These are phyloP conservation scores for Adoxophyes honmai DNA, from an alignment of 1,140 invertebrate species.

Conservation along the genomic window DNA sequence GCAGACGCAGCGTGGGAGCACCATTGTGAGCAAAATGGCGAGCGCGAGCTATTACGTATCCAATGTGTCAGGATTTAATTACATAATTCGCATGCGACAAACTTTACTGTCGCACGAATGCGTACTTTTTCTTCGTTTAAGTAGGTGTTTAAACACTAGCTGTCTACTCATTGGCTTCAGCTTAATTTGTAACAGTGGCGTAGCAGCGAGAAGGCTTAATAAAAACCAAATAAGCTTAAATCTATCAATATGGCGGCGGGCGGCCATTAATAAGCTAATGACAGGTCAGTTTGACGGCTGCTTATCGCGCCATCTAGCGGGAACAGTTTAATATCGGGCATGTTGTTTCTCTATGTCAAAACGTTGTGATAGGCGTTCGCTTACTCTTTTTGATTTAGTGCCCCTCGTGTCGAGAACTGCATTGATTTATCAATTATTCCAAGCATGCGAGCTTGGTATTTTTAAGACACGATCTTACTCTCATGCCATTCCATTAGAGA, in stretches of 20 bases:
- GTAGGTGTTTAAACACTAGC: no score
- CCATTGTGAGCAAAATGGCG: conserved; percentile 57
- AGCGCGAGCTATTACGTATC: conserved; percentile 35
- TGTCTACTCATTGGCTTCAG: no score
- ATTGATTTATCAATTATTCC: conserved; percentile 75
- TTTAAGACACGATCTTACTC: conserved; percentile 69
- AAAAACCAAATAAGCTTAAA: conserved; percentile 45
- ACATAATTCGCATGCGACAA: conserved; percentile 25
- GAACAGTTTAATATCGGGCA: conserved; percentile 62
- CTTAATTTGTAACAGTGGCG: neutral
- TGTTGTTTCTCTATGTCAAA: conserved; percentile 67
- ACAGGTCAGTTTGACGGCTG: conserved; percentile 66
- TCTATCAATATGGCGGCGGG: conserved; percentile 49
- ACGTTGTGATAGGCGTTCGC: conserved; percentile 54
- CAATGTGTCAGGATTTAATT: conserved; percentile 41
- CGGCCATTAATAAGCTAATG: conserved; percentile 70
- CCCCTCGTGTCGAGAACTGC: conserved; percentile 57
- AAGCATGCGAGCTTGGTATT: conserved; percentile 69
- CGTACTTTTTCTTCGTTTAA: no score
- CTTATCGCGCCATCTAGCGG: conserved; percentile 71
- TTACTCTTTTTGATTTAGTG: conserved; percentile 69
- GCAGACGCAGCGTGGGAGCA: conserved; percentile 65
- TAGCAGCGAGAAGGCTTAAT: conserved; percentile 29
- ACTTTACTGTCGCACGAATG: conserved; percentile 14
- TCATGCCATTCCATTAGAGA: conserved; percentile 67